These are phyloP conservation scores for Lacanobia oleracea DNA, from an alignment of 2,888 invertebrate species.

Conservation along the genomic window DNA sequence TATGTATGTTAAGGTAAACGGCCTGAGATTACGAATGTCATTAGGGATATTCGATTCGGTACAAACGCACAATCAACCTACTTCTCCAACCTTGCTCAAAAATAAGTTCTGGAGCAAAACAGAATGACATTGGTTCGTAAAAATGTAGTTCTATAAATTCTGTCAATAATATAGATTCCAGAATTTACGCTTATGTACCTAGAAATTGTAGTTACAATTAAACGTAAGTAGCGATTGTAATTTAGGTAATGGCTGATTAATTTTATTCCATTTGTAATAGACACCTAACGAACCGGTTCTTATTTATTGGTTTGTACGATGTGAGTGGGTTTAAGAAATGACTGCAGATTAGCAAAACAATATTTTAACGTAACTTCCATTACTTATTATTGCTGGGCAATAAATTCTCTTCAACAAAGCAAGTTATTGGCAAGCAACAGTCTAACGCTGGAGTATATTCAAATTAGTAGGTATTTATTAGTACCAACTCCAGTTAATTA, in stretches of 20 bases:
- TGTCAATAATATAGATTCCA: background rate
- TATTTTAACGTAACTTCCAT: too few species aligned
- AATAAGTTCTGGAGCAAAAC: too few species aligned
- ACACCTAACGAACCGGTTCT: background rate
- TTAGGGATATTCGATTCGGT: too few species aligned
- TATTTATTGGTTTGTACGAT: background rate
- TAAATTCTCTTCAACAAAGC: too few species aligned
- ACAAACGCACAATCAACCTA: too few species aligned
- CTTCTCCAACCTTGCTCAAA: too few species aligned
- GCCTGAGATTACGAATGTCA: too few species aligned
- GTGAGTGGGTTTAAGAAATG: background rate
- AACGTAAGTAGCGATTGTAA: background rate
- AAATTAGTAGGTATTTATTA: background rate
- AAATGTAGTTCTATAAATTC: conserved; percentile 1
- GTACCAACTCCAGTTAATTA: background rate
- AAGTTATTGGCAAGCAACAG: background rate
- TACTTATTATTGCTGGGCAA: too few species aligned
- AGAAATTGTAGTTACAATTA: background rate
- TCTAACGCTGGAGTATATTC: background rate
- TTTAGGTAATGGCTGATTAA: background rate
- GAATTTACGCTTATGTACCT: background rate
- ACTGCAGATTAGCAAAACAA: background rate
- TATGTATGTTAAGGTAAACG: too few species aligned
- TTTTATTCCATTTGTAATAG: background rate
- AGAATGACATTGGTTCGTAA: too few species aligned